Evolutionary conservation across 2,113 vertebrate species (phyloP), one percentile per base, ranked within the genome.

Genomic region (Tachycineta bicolor): DNA sequence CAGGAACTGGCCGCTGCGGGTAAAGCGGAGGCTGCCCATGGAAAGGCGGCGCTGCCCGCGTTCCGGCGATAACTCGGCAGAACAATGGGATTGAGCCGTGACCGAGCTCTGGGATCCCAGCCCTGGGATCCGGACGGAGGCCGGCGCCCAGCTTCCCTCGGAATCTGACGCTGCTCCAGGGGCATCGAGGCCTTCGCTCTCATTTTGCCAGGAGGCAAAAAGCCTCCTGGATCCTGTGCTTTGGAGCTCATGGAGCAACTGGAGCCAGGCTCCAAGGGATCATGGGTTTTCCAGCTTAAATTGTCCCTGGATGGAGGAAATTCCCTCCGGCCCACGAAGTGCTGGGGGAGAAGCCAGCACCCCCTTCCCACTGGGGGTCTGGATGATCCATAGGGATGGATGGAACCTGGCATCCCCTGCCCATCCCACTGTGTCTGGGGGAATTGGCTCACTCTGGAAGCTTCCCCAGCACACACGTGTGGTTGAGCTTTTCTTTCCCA

Each of bases 81-180:
- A 90, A 91, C 94, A 93, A 87, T 44, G 88, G 73, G 67, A 95
- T 86, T 10, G 87, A 76, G 87, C 70, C 25, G 29, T 62, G 79
- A 55, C 41, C 0, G 34, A 29, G 69, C 53, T 6, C 69, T 44
- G 53, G 68, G 16, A 50, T 7, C 11, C 0, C 5, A 60, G 59
- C 59, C 59, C 59, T 62, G 59, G 59, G 60, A 63, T 26, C 25
- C 8, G 17, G 25, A 56, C 4, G 25, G 16, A 21, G 37, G 9
- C n/a, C 12, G 4, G n/a, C 16, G 26, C 87, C 8, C 28, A 17
- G 78, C 62, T 47, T 12, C 70, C 62, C 87, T 29, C 44, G 13
- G 13, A 62, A 10, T 8, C 46, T 12, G 23, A 13, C 7, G 4
- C 62, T 29, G 78, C 62, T 60, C 46, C n/a, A 10, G 39, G 19